Base-by-base conservation (phyloP, 1,140 invertebrate genomes). In the Liolophura sinensis region DNA sequence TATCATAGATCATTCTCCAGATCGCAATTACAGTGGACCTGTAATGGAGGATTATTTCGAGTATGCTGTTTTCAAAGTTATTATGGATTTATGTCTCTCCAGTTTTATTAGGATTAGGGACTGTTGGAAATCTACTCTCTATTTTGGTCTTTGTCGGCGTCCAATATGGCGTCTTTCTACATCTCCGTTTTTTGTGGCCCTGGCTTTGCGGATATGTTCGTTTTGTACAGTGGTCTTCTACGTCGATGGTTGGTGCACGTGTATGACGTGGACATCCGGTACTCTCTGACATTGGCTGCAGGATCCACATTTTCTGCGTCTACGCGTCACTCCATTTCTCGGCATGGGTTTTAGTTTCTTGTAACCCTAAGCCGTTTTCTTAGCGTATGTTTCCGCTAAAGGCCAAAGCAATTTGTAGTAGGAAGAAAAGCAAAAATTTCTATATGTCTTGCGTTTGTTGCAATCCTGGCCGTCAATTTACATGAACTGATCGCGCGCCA, bases 341-440 rank as follows among this genome's bases (percentile, higher is more conserved):
- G 0, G 73, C 79, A 0, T 80, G 79, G 79, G 73, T 78, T 58
- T 65, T 79, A 15, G 77, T 77, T n/a, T n/a, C 67, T 68, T n/a
- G 69, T 79, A 3, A 67, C 74, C 0, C 51, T 77, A 0, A 76
- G 79, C 55, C 67, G 79, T 25, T 68, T 73, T 16, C 14, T 79
- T 14, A 69, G 71, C 60, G 73, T 72, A 11, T 71, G 69, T 48
- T 67, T 70, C 56, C 79, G 18, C 50, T 74, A 0, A 52, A 31
- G 12, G 71, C 73, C n/a, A 71, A 64, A 40, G 22, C 61, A 7
- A 49, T 72, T 15, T 70, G 67, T 40, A 74, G 70, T 11, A 62
- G 52, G 12, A 62, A 64, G 14, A 68, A 40, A 57, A 68, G 50
- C 66, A 0, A 31, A 57, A 0, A 52, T 70, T 14, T 50, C 31